These are phyloP conservation scores for Macrosoma leucophasiata DNA, from an alignment of 2,888 invertebrate species.

Conservation along the genomic window DNA sequence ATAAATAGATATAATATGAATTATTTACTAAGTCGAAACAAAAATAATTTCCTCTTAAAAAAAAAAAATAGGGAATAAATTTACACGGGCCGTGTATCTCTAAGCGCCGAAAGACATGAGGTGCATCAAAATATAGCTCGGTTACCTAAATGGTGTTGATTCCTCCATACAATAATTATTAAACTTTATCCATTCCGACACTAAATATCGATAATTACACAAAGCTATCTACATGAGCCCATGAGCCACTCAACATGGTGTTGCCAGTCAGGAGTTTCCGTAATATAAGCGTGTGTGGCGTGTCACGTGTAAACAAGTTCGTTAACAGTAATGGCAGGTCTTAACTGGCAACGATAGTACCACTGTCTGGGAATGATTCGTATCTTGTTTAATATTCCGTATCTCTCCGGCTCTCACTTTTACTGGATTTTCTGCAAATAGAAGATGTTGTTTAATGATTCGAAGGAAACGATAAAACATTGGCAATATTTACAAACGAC, in stretches of 20 bases:
- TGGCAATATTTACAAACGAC: background rate
- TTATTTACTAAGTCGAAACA: constrained; percentile 56
- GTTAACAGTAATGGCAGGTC: constrained; percentile 18
- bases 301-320: background rate
- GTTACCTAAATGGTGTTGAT: constrained; percentile 38
- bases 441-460: constrained; percentile 12
- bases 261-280: constrained; percentile 28
- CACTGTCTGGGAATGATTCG: constrained; percentile 67
- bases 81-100: constrained; percentile 41
- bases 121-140: constrained; percentile 50
- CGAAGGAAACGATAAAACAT: background rate
- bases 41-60: constrained; percentile 42
- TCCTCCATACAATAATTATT: constrained; percentile 42
- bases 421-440: constrained; percentile 53
- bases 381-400: constrained; percentile 58
- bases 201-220: constrained; percentile 73
- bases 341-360: constrained; percentile 49
- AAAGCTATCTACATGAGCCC: constrained; percentile 76
- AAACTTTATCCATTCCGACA: constrained; percentile 56
- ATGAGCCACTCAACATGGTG: constrained; percentile 57
- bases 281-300: background rate
- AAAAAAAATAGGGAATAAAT: constrained; percentile 47
- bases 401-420: constrained; percentile 51
- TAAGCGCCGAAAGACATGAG: constrained; percentile 48
- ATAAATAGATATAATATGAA: constrained; percentile 70